Conservation (phyloP, 2,797 vertebrate species). For the Rhinichthys osculus region DNA sequence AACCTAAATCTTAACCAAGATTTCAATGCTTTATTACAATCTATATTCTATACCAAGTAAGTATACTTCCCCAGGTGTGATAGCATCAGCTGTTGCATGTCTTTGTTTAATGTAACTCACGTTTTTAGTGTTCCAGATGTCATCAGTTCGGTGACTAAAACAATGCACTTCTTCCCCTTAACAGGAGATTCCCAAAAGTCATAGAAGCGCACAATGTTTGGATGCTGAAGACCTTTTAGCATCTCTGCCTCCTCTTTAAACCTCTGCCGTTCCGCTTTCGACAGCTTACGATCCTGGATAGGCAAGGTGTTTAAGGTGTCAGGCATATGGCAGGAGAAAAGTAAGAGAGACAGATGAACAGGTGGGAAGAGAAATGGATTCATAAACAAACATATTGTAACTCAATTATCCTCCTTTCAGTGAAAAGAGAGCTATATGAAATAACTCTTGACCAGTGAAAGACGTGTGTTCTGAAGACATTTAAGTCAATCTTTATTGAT, state of each 20-base stretch:
- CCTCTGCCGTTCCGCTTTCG: slow-evolving; percentile 92
- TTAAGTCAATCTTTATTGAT: not conserved
- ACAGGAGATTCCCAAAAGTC: slow-evolving; percentile 98
- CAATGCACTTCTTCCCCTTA: slow-evolving; percentile 96
- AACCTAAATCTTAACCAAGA: not conserved
- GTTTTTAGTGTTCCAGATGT: slow-evolving; percentile 98
- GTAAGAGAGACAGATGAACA: not conserved
- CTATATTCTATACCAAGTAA: not conserved
- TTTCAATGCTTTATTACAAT: not conserved
- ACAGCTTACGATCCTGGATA: slow-evolving; percentile 93
- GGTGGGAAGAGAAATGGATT: slow-evolving; percentile 1
- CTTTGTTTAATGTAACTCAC: slow-evolving; percentile 77
- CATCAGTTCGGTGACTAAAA: slow-evolving; percentile 97
- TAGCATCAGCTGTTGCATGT: not conserved
- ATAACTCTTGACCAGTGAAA: not conserved
- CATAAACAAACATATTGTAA: not conserved
- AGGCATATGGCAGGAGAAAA: slow-evolving; percentile 11
- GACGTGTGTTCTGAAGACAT: slow-evolving; percentile 5
- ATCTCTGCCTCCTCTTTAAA: slow-evolving; percentile 99
- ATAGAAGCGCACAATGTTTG: slow-evolving; percentile 98
- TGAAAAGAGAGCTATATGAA: not conserved
- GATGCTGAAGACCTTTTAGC: slow-evolving; percentile 97
- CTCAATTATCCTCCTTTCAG: slow-evolving; percentile 1
- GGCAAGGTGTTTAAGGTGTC: slow-evolving; percentile 23
- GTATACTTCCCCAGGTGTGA: not conserved